Evolutionary conservation across 2,797 vertebrate species (phyloP), one percentile per base, ranked within the genome.

Genomic region (Orestias chungarensis): DNA sequence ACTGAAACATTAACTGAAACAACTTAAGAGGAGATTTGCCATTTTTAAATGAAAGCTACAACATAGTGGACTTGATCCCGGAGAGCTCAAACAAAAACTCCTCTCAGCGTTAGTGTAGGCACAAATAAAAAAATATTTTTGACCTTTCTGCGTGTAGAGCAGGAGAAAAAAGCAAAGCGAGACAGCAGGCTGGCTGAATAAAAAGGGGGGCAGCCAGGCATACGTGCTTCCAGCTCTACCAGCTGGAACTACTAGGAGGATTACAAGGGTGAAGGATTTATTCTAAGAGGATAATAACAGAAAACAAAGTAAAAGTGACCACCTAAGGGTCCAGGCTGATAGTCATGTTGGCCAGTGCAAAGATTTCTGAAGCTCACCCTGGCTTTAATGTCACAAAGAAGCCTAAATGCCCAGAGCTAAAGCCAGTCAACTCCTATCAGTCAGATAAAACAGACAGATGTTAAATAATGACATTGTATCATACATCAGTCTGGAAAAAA

Each of bases 231-330:
- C 83, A 85, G 69, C 66, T 82, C 38, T 18, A 79, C 66, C 86
- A 88, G 86, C 82, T 84, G 83, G 85, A 83, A 71, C 76, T 43
- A 86, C 73, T 52, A 70, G 83, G 73, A 82, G 87, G 92, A 92
- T 92, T 91, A 90, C 35, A 75, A 82, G 75, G 79, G 80, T 29
- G 59, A 73, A 66, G 83, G 87, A 86, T 90, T 91, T 89, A 59
- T 69, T 18, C 68, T 76, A 83, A 88, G 88, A 90, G 87, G 88
- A 91, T 91, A 87, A 88, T 85, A 71, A 82, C 76, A 76, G 66
- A 81, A 80, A 83, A 75, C 35, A 73, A 74, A 68, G 40, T 29
- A 31, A 49, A 67, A 77, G 69, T 64, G 74, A 82, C 74, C 77
- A 82, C 70, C 69, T n/a, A n/a, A 33, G 59, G 50, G 33, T 42